Percentiles rank a stretch among this genome's conserved stretches.
These are phyloP conservation scores for Brachyptera risi DNA, from an alignment of 2,888 invertebrate genomes.

Conservation along the genomic window DNA sequence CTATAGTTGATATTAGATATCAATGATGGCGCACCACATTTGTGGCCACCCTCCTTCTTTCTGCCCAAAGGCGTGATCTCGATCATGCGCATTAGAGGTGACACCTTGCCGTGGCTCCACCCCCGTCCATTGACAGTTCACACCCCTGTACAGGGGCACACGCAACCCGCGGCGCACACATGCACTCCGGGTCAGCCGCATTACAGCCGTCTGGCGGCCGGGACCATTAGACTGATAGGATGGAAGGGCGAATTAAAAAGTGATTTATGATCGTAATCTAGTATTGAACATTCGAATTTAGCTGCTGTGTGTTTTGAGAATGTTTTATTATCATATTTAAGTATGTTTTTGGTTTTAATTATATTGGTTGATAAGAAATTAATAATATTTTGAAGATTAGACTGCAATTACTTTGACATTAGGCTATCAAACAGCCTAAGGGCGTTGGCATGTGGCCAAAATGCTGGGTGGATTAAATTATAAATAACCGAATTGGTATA, in stretches of 20 bases:
- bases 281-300: too few relatives aligned
- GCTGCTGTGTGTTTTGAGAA: too few relatives aligned
- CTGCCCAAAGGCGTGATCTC: background rate
- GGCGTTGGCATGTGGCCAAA: too few relatives aligned
- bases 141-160: background rate
- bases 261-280: too few relatives aligned
- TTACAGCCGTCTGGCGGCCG: background rate
- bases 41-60: background rate
- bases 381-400: background rate
- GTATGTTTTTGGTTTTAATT: too few relatives aligned
- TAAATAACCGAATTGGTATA: too few relatives aligned
- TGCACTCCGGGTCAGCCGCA: too few relatives aligned
- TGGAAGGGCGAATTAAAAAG: too few relatives aligned
- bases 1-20: background rate
- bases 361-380: too few relatives aligned
- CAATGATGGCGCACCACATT: background rate
- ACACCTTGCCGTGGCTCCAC: constrained; percentile 4
- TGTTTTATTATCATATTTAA: too few relatives aligned
- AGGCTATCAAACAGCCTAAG: background rate
- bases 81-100: background rate
- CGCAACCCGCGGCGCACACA: background rate
- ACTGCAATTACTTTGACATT: background rate
- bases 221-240: too few relatives aligned
- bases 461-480: too few relatives aligned
- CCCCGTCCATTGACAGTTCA: background rate